Conservation (phyloP, 2,113 vertebrate genomes). For the Cebus imitator region DNA sequence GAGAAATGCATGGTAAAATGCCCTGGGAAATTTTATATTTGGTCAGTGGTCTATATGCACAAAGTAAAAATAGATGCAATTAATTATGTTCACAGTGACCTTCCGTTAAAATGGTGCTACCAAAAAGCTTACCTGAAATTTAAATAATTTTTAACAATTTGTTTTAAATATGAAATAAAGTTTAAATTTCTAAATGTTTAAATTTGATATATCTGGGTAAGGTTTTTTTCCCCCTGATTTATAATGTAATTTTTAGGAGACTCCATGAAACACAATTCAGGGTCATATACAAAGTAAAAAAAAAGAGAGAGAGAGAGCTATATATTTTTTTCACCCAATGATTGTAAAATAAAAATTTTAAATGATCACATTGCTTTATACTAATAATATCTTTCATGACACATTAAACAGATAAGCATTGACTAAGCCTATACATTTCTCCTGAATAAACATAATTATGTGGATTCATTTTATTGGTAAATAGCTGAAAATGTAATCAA, state of each 20-base stretch:
- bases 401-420: neutral
- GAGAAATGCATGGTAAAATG: neutral
- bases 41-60: neutral
- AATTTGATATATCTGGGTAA: neutral
- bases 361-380: conserved; percentile 5
- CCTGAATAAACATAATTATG: neutral
- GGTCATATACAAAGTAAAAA: neutral
- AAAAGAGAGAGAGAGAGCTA: neutral
- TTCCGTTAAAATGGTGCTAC: neutral
- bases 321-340: neutral
- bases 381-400: neutral
- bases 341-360: neutral
- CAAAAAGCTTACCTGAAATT: neutral
- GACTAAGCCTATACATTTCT: neutral
- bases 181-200: neutral
- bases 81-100: neutral
- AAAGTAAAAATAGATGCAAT: neutral
- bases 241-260: neutral
- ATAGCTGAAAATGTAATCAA: neutral
- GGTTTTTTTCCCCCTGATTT: neutral
- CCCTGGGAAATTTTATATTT: neutral
- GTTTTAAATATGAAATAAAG: neutral
- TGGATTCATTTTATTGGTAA: neutral
- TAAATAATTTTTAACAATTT: neutral
- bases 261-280: neutral